Evolutionary conservation across 2,797 vertebrate genomes (phyloP).

Genomic region (Pangasius mekongensis): DNA sequence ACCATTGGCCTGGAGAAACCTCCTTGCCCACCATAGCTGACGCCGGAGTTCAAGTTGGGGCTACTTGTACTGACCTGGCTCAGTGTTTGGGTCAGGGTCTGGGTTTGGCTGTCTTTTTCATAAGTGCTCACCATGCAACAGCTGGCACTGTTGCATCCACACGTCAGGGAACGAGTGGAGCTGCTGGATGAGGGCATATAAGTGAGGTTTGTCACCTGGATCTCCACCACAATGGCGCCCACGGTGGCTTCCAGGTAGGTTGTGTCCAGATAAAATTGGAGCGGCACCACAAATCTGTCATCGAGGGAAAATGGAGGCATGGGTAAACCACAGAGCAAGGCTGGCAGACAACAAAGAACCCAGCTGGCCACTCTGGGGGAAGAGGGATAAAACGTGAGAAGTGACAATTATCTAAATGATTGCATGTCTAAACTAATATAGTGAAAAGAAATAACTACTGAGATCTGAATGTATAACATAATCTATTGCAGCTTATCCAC

Average conservation of each 20-base stretch:
- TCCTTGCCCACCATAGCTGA: slow-evolving; percentile 69
- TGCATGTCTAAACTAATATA: not conserved
- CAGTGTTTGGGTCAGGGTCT: slow-evolving; percentile 56
- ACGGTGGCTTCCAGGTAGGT: slow-evolving; percentile 82
- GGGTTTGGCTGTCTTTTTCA: slow-evolving; percentile 83
- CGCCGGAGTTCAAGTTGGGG: slow-evolving; percentile 80
- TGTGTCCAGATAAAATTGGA: slow-evolving; percentile 93
- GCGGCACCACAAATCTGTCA: slow-evolving; percentile 98
- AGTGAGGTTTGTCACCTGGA: slow-evolving; percentile 93
- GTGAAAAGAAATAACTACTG: not conserved
- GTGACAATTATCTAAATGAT: not conserved
- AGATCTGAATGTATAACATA: not conserved
- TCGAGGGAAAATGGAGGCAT: slow-evolving; percentile 99
- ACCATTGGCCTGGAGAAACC: slow-evolving; percentile 81
- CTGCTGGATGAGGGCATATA: slow-evolving; percentile 99
- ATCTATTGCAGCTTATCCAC: not conserved
- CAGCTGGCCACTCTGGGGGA: slow-evolving; percentile 81
- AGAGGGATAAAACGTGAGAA: slow-evolving; percentile 29
- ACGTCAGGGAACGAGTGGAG: slow-evolving; percentile 98
- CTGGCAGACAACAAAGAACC: slow-evolving; percentile 87
- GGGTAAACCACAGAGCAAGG: slow-evolving; percentile 88
- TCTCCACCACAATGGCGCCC: slow-evolving; percentile 88
- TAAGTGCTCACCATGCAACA: slow-evolving; percentile 98
- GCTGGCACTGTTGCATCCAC: slow-evolving; percentile 98
- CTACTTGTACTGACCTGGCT: slow-evolving; percentile 85